Evolutionary conservation across 2,888 invertebrate species (phyloP), one percentile per base, ranked within the genome.

Genomic region (Cephonodes hylas): DNA sequence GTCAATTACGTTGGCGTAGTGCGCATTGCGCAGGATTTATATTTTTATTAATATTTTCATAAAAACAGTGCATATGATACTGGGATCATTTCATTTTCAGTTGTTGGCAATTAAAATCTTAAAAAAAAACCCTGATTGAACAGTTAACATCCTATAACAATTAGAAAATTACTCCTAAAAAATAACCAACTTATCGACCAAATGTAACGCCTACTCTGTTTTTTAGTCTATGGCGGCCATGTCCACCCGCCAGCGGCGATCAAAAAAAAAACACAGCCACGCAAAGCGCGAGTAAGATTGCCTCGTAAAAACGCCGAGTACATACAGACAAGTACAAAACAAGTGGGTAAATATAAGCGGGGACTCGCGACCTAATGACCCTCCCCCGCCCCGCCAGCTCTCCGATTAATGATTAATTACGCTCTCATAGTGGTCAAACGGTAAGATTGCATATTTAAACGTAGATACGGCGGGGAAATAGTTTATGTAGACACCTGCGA

Each of bases 231-330:
- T 83, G 83, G 2, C 62, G 60, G 66, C 61, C 73, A 75, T 75
- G 77, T 70, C 75, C 74, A 72, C 76, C 68, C 73, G 82, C 84
- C 79, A 75, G 75, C 78, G 80, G 86, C 82, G 73, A 85, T 83
- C 57, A 85, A 88, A 86, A 85, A 88, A 86, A 86, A 83, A 53
- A 53, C 46, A 81, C 83, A 81, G 77, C 79, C 83, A 83, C 83
- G 86, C 83, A 84, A 70, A 69, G 75, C 82, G 83, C 84, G 81
- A 76, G 81, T 82, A 88, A 89, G 88, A 89, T 88, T 86, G 83
- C 83, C 83, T 86, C 85, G 84, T 88, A 86, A 88, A 86, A 86
- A 81, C 75, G 76, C 77, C 69, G 15, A 20, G 70, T 69, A 59
- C 63, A 56, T 20, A 60, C 38, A 58, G 63, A 63, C 61, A 63